Base-by-base conservation (phyloP, 37 sponge, comb jelly and placozoan genomes). In the Dysidea cf. avara region DNA sequence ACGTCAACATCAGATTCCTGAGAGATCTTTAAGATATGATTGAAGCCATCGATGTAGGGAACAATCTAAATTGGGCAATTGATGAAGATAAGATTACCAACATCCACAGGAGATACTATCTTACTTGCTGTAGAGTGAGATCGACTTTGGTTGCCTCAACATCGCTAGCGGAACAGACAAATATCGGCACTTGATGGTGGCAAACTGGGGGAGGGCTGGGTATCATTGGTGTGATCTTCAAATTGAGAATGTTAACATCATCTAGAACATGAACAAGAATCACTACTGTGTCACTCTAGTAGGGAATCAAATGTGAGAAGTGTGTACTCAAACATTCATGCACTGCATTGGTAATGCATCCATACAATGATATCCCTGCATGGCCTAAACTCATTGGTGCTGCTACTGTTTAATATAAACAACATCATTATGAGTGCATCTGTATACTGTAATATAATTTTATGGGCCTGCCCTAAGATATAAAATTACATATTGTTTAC, bases 11-110 rank as follows among this genome's bases (percentile, higher is more conserved):
- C 81, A 34, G 93, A 78, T 56, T 80, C 70, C 6, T 61, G 18
- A 26, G 93, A 76, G 29, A 92, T 92, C 74, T 71, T 83, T 31
- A 62, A 49, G 3, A 92, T 68, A 56, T 92, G 93, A n/a, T 83
- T 92, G 59, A 87, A 92, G 2, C 88, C 88, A 79, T 92, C 81
- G 32, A 92, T 71, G 61, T 79, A 76, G 0, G 80, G 84, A 66
- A 92, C 60, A 30, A 92, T 80, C 93, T 92, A 53, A 0, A 29
- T 1, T 18, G n/a, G 21, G 47, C 7, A 40, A 59, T 46, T 28
- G 72, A 72, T 56, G 59, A 72, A 28, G 57, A 57, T 4, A 55
- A 59, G 52, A 18, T 17, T 18, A 50, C 16, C 13, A 18, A 50
- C 52, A 50, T 50, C 13, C 17, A 50, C 52, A 17, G 16, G 46